phyloP scores from a whole-genome alignment of 2,888 invertebrate genomes.

The Chaitophorus viminalis region DNA sequence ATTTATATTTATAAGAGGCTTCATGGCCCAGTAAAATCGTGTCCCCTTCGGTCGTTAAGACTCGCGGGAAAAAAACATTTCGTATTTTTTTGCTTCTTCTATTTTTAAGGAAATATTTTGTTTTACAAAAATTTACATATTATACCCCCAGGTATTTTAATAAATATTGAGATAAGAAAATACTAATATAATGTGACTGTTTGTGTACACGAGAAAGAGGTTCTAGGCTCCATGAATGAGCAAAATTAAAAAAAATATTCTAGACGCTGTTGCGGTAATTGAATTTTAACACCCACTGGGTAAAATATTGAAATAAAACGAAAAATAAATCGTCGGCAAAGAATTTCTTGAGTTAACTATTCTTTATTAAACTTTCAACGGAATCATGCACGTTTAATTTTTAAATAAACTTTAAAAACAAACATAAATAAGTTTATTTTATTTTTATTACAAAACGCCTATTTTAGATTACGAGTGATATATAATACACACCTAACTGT shows the following conservation, averaged over 20 bases:
- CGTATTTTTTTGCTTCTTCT: not conserved
- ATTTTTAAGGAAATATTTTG: constrained; percentile 36
- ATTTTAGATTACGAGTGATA: no score
- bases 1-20: constrained; percentile 25
- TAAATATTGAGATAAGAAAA: not conserved
- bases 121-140: constrained; percentile 22
- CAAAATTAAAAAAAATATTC: constrained; percentile 20
- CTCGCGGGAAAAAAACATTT: not conserved
- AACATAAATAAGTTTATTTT: no score
- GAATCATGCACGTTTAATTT: not conserved
- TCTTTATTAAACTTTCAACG: not conserved
- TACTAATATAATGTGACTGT: constrained; percentile 34
- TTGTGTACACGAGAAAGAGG: not conserved
- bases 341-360: not conserved
- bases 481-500: no score
- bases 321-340: constrained; percentile 6
- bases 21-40: not conserved
- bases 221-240: not conserved
- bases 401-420: no score
- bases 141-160: constrained; percentile 33
- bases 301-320: constrained; percentile 36
- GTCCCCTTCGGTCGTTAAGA: constrained; percentile 30
- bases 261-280: constrained; percentile 16
- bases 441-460: no score
- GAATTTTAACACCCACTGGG: constrained; percentile 47